Evolutionary conservation across 2,113 vertebrate genomes (phyloP).

Genomic region (Cricetomys ansorgei): DNA sequence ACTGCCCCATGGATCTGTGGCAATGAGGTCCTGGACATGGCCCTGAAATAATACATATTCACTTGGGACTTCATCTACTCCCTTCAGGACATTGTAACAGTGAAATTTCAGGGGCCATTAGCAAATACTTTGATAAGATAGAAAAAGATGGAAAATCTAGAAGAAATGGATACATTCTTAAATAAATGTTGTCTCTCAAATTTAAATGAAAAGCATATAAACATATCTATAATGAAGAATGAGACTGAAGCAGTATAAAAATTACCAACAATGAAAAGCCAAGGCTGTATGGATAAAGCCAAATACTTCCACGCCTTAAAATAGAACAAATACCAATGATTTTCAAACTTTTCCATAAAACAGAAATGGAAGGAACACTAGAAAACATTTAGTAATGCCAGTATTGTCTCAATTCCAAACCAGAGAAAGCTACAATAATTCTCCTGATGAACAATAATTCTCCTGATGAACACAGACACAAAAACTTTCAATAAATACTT

Average conservation of each 20-base stretch:
- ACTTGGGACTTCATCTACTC: not conserved
- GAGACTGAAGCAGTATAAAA: not conserved
- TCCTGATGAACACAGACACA: not conserved
- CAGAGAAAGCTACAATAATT: not conserved
- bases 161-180: not conserved
- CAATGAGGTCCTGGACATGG: not conserved
- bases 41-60: not conserved
- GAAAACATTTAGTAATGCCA: not conserved
- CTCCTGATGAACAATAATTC: too few relatives aligned
- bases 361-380: not conserved
- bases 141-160: not conserved
- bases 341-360: not conserved
- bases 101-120: not conserved
- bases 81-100: not conserved
- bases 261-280: not conserved
- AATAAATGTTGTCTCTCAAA: not conserved
- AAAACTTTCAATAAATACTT: not conserved
- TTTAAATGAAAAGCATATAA: not conserved
- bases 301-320: not conserved
- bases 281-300: not conserved
- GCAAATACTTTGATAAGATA: not conserved
- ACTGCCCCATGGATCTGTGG: too few relatives aligned
- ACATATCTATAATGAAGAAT: not conserved
- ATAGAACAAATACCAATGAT: not conserved
- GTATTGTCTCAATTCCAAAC: not conserved